Percentiles rank a stretch among this genome's conserved stretches.
phyloP scores from a whole-genome alignment of 2,113 vertebrate species.

The Menura novaehollandiae region DNA sequence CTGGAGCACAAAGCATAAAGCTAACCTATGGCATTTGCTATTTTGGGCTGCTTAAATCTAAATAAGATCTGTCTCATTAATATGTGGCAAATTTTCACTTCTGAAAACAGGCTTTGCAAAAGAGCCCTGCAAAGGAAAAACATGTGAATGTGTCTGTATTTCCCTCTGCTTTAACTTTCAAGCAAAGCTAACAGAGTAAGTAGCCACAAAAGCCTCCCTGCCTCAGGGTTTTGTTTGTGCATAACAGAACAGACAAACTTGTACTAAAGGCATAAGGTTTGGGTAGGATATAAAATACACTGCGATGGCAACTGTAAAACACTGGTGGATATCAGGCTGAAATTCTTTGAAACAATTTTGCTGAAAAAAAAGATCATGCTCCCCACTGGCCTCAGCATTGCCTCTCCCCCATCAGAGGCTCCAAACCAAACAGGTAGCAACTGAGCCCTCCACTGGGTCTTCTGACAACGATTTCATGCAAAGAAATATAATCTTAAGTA shows the following conservation, averaged over 20 bases:
- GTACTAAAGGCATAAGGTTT: neutral
- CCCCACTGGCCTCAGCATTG: neutral
- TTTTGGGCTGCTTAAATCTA: neutral
- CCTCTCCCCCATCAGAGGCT: neutral
- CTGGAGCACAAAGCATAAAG: neutral
- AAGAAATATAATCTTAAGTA: neutral
- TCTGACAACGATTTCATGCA: neutral
- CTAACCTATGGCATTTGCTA: neutral
- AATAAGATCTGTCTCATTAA: neutral
- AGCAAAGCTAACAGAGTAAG: neutral
- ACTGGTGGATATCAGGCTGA: neutral
- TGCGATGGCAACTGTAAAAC: neutral
- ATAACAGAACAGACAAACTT: neutral
- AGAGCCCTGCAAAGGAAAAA: neutral
- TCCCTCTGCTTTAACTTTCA: neutral
- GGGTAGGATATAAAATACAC: neutral
- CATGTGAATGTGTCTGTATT: neutral
- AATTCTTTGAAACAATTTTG: neutral
- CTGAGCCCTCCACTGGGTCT: neutral
- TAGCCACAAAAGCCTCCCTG: neutral
- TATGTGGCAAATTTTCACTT: neutral
- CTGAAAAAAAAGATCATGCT: rapidly evolving
- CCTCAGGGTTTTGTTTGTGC: neutral
- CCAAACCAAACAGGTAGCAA: neutral
- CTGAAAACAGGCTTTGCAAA: neutral